A percentile compares a stretch with the other conserved stretches of the same genome.
These are phyloP conservation scores for Lanius collurio DNA, from an alignment of 2,113 vertebrate genomes.

Conservation along the genomic window DNA sequence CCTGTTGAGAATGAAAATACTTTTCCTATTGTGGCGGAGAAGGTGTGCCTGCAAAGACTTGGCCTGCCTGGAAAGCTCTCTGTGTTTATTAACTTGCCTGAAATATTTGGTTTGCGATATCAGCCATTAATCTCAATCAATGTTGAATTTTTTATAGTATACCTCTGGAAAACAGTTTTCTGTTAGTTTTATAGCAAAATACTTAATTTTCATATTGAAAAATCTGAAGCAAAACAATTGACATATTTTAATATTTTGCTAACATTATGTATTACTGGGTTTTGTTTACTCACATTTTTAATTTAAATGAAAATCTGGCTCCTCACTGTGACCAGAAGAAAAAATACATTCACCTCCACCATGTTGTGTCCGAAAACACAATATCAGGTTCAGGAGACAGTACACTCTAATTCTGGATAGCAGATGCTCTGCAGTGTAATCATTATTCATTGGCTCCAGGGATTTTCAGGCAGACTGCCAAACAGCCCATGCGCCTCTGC, in stretches of 20 bases:
- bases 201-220: not conserved
- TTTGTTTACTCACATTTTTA: conserved; percentile 55
- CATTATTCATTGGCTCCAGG: conserved; percentile 54
- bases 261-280: conserved; percentile 8
- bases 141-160: not conserved
- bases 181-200: not conserved
- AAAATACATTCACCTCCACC: conserved; percentile 56
- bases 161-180: not conserved
- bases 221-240: not conserved
- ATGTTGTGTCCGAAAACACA: conserved; percentile 63
- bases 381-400: conserved; percentile 52
- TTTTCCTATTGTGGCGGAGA: not conserved
- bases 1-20: not conserved
- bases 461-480: conserved; percentile 70
- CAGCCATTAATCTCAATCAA: not conserved
- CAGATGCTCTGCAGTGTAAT: conserved; percentile 64
- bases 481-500: conserved; percentile 67
- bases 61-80: not conserved
- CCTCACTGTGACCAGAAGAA: conserved; percentile 59
- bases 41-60: not conserved
- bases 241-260: not conserved
- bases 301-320: conserved; percentile 54
- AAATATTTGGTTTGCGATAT: not conserved
- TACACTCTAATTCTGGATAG: conserved; percentile 53
- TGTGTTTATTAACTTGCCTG: not conserved